These are phyloP conservation scores for Noctua comes DNA, from an alignment of 2,888 invertebrate species.

Conservation along the genomic window DNA sequence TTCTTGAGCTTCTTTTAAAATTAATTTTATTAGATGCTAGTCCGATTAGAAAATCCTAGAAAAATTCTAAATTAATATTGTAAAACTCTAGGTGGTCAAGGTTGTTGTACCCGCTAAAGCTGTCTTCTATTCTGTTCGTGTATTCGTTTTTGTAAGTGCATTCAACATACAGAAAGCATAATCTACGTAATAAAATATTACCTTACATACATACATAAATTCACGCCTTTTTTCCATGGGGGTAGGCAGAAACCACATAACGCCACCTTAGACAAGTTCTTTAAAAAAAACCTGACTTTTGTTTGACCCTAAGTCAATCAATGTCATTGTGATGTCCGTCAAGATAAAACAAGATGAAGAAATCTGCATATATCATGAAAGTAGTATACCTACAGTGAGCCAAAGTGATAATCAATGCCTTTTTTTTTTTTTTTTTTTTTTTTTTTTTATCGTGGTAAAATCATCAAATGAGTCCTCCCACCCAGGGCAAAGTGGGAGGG, in stretches of 20 bases:
- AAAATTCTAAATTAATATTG: background rate
- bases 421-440: no score
- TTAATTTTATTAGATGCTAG: background rate
- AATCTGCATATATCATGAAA: background rate
- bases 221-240: background rate
- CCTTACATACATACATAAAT: no score
- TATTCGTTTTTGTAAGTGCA: background rate
- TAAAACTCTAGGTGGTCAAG: background rate
- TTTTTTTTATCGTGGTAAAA: no score
- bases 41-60: slow-evolving; percentile 2
- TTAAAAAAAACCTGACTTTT: background rate
- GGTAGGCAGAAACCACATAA: background rate
- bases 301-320: background rate
- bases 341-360: background rate
- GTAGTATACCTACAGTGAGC: background rate
- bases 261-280: background rate
- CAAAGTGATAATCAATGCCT: background rate
- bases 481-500: no score
- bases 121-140: no score
- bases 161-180: background rate
- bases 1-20: slow-evolving; percentile 7
- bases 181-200: background rate
- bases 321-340: background rate
- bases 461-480: no score
- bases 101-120: background rate